These are phyloP conservation scores for Acanthopleura granulata DNA, from an alignment of 2,888 invertebrate species.

Conservation along the genomic window DNA sequence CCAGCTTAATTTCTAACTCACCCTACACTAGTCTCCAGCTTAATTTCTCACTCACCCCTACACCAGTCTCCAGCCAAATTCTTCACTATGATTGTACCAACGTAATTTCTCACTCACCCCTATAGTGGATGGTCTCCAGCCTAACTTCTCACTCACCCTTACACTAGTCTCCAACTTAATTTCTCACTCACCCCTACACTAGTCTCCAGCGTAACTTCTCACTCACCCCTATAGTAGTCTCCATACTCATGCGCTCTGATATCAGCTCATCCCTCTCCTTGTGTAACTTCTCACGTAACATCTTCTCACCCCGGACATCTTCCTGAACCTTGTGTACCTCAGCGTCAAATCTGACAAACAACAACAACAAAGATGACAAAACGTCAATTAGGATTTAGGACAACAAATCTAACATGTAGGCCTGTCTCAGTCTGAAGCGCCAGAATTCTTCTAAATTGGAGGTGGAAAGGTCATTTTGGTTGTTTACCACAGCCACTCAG, in stretches of 20 bases:
- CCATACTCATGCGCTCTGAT: conserved; percentile 88
- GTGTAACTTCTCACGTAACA: conserved; percentile 82
- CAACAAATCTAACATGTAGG: no score
- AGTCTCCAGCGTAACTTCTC: not conserved
- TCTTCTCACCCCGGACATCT: conserved; percentile 84
- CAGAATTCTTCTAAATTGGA: no score
- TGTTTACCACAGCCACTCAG: no score
- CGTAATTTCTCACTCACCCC: conserved; percentile 72
- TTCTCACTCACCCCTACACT: no score
- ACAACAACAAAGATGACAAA: no score
- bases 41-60: conserved; percentile 67
- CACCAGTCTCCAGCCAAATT: conserved; percentile 80
- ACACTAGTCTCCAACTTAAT: conserved; percentile 88
- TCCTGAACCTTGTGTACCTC: conserved; percentile 86
- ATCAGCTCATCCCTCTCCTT: conserved; percentile 87
- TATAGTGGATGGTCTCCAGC: no score
- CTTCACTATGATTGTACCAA: conserved; percentile 74
- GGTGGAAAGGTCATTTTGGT: no score
- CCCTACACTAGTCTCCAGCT: no score
- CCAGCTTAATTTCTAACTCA: conserved; percentile 76
- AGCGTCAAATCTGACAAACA: conserved; percentile 79
- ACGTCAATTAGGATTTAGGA: no score
- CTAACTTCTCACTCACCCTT: conserved; percentile 40
- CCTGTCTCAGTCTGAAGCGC: no score
- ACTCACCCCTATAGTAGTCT: conserved; percentile 78